These are phyloP conservation scores for Brachyhypopomus gauderio DNA, from an alignment of 2,113 vertebrate genomes.

Conservation along the genomic window DNA sequence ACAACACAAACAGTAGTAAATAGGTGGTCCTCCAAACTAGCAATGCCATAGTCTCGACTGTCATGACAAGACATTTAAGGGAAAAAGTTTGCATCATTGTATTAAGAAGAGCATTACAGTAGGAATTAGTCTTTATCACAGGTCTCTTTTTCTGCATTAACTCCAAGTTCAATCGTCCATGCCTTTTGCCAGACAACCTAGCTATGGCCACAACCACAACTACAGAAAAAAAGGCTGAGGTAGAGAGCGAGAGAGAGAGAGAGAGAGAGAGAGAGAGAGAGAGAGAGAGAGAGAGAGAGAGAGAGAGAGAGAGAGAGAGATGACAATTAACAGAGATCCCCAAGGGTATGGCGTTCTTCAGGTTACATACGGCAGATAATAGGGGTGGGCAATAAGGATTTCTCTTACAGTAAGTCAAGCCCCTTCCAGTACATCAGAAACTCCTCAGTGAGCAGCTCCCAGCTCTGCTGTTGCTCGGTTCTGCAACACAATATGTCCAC, in stretches of 20 bases:
- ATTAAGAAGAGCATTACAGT: not conserved
- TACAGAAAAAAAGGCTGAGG: constrained; percentile 38
- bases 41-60: constrained; percentile 26
- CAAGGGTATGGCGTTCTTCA: constrained; percentile 66
- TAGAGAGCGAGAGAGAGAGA: constrained; percentile 41
- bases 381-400: constrained; percentile 68
- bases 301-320: constrained; percentile 52
- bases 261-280: constrained; percentile 57
- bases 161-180: constrained; percentile 19
- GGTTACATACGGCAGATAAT: constrained; percentile 63
- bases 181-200: not conserved
- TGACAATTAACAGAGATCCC: constrained; percentile 66
- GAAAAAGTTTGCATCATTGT: too few species aligned
- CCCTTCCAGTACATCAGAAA: constrained; percentile 65
- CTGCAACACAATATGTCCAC: constrained; percentile 68
- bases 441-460: constrained; percentile 65
- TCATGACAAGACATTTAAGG: not conserved
- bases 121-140: constrained; percentile 1
- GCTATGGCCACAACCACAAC: constrained; percentile 21
- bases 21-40: constrained; percentile 19
- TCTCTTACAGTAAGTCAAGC: constrained; percentile 76
- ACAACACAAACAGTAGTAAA: not conserved
- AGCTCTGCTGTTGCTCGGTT: constrained; percentile 62
- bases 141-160: not conserved
- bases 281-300: constrained; percentile 29